phyloP scores from a whole-genome alignment of 2,113 vertebrate species.

The Murina feae region DNA sequence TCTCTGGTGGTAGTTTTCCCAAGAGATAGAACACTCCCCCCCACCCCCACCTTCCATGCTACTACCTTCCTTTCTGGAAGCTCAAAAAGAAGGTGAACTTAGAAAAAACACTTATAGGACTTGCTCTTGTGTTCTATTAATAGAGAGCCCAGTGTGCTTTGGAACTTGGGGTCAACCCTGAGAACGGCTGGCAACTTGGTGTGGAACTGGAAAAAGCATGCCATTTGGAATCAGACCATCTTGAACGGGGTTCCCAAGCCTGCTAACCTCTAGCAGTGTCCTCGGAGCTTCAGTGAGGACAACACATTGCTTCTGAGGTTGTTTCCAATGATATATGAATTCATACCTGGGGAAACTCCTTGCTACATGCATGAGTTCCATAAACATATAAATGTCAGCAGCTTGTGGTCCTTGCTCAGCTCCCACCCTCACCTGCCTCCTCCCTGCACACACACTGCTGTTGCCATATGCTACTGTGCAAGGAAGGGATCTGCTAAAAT shows the following conservation, averaged over 20 bases:
- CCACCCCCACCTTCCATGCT: background rate
- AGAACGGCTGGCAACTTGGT: background rate
- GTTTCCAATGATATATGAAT: background rate
- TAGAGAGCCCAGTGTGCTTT: background rate
- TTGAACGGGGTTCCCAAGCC: background rate
- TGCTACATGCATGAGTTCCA: background rate
- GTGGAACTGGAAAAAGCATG: background rate
- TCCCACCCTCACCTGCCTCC: background rate
- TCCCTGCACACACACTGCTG: background rate
- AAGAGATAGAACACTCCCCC: background rate
- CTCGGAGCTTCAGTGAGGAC: background rate
- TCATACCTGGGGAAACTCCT: background rate
- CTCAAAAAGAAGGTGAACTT: background rate
- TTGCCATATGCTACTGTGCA: background rate
- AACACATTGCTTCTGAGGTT: fast-evolving
- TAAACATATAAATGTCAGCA: background rate
- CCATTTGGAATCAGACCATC: fast-evolving
- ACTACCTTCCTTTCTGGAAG: background rate
- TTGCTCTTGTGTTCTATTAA: background rate
- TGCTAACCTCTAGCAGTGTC: background rate
- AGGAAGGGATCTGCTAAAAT: background rate
- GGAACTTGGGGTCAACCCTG: background rate
- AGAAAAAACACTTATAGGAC: background rate
- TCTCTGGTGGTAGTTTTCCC: background rate
- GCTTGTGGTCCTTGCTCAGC: background rate